A percentile compares a stretch with the other conserved stretches of the same genome.
Conservation (phyloP, 2,113 vertebrate species). For the Axis porcinus region DNA sequence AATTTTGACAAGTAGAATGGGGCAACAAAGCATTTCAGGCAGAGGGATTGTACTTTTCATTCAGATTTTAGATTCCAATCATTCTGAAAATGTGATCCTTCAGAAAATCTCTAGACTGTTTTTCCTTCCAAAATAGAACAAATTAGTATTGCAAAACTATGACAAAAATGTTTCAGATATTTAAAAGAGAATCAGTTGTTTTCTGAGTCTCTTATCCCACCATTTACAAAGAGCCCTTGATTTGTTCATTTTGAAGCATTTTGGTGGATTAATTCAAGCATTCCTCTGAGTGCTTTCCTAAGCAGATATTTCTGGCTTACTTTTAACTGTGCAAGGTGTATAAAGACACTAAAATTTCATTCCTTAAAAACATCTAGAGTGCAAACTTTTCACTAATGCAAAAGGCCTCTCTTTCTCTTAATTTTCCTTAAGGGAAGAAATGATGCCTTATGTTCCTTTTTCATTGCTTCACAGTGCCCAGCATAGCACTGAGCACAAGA, state of each 20-base stretch:
- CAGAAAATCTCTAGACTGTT: background rate
- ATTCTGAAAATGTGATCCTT: slow-evolving; percentile 45
- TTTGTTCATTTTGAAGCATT: slow-evolving; percentile 53
- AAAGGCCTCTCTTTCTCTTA: background rate
- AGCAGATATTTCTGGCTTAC: slow-evolving; percentile 10
- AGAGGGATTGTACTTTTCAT: background rate
- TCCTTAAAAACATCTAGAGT: background rate
- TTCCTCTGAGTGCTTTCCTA: slow-evolving; percentile 35
- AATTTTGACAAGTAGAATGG: background rate
- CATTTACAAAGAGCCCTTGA: slow-evolving; percentile 58
- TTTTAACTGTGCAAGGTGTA: slow-evolving; percentile 29
- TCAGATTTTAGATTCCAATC: slow-evolving; percentile 47
- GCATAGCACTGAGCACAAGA: background rate
- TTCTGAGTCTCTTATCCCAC: background rate
- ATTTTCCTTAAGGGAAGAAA: background rate
- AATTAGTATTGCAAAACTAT: slow-evolving; percentile 48
- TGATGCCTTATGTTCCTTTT: background rate
- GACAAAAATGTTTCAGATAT: slow-evolving; percentile 56
- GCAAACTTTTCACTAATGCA: background rate
- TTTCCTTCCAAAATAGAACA: background rate
- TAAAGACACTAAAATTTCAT: background rate
- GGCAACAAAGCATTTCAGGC: background rate
- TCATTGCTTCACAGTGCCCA: background rate
- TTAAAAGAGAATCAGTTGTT: slow-evolving; percentile 55
- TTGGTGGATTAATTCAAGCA: slow-evolving; percentile 53